A percentile compares a stretch with the other conserved stretches of the same genome.
Conservation (phyloP, 2,888 invertebrate species). For the Eilema depressum region DNA sequence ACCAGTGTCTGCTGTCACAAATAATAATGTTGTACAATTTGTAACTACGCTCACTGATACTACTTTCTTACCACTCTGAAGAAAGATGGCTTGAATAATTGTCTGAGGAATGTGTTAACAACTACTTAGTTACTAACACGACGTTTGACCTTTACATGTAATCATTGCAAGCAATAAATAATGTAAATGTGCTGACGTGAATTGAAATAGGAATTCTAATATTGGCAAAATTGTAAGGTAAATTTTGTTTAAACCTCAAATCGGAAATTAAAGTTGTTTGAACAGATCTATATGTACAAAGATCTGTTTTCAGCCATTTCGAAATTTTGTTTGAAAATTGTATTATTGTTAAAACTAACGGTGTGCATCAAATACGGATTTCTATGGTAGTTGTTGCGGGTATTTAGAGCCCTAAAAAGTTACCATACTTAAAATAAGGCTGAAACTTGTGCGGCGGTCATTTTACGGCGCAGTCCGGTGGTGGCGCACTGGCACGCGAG, state of each 20-base stretch:
- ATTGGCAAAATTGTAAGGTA: conserved; percentile 38
- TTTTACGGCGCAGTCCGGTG: no score
- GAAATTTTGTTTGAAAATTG: no score
- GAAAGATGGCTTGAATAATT: conserved; percentile 44
- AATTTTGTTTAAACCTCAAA: conserved; percentile 17
- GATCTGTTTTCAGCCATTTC: no score
- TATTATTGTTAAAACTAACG: no score
- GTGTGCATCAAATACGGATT: no score
- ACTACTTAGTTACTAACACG: conserved; percentile 57
- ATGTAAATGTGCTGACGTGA: conserved; percentile 64
- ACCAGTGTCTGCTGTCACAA: conserved; percentile 5
- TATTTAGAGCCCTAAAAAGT: no score
- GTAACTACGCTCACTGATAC: conserved; percentile 30
- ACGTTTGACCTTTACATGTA: conserved; percentile 66
- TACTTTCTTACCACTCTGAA: conserved; percentile 45
- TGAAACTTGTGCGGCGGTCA: no score
- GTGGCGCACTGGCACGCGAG: no score
- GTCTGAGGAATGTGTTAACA: conserved; percentile 52
- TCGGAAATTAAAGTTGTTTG: neutral
- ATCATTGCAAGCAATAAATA: conserved; percentile 68
- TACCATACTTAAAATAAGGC: no score
- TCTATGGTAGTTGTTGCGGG: no score
- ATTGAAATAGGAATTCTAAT: conserved; percentile 58
- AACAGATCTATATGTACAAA: no score
- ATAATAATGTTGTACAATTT: conserved; percentile 37